Evolutionary conservation across 2,888 invertebrate genomes (phyloP), one percentile per base, ranked within the genome.

Genomic region (Lithophane semibrunnea): DNA sequence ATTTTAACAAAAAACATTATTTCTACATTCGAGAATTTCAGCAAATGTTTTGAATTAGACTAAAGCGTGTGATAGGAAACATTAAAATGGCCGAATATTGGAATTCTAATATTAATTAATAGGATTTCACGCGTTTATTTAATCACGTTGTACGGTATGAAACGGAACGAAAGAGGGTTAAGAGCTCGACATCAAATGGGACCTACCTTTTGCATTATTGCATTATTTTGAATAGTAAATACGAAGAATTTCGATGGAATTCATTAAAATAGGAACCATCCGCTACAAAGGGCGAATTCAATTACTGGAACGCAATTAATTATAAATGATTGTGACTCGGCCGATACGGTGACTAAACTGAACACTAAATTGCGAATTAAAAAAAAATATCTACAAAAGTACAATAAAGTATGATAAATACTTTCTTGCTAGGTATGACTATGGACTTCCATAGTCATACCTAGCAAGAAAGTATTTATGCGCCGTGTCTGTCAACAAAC

Each of bases 251-350:
- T 16, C 24, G 4, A 42, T 16, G 24, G 8, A 12, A 21, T 29
- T 29, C 0, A 74, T 63, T 49, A 29, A 54, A 63, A 29, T 49
- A 10, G 24, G 47, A 81, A 63, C 29, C 54, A 24, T 24, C 9
- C 24, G 54, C 24, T 64, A 73, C 80, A 77, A 24, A 21, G 24
- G 12, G 21, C 4, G 9, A 42, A 54, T 61, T 73, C 37, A 54
- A 21, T 42, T 73, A 80, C 16, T 16, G 60, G 1, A 60, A 56
- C 16, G n/a, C n/a, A 37, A 52, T 80, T 80, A n/a, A 80, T 64
- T 54, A 24, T 13, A 12, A 68, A 68, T 52, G 2, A 52, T 29
- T 64, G 7, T 76, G 42, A 52, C 5, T 29, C 24, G 12, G 29
- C 10, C 18, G n/a, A n/a, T 29, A 5, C 3, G 16, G 10, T 47